A percentile compares a stretch with the other conserved stretches of the same genome.
Evolutionary conservation across 2,888 invertebrate species (phyloP).

Genomic region (Taenaris catops): DNA sequence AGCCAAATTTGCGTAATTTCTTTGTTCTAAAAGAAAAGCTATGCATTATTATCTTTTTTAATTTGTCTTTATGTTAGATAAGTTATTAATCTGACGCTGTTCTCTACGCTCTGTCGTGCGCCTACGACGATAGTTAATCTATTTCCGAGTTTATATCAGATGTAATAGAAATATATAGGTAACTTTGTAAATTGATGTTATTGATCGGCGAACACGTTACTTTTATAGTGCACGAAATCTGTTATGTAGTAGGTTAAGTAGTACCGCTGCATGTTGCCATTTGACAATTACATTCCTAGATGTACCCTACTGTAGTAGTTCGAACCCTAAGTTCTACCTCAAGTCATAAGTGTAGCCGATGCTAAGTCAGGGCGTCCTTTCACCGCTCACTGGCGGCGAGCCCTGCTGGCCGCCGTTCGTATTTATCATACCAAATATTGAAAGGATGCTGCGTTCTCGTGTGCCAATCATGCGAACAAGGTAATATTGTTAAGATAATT

Average conservation of each 20-base stretch:
- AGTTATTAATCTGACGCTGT: slow-evolving; percentile 36
- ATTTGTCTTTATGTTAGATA: slow-evolving; percentile 42
- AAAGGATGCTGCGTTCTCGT: slow-evolving; percentile 59
- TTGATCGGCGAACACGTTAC: slow-evolving; percentile 35
- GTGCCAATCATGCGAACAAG: slow-evolving; percentile 74
- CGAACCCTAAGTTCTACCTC: slow-evolving; percentile 74
- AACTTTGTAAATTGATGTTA: slow-evolving; percentile 41
- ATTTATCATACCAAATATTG: slow-evolving; percentile 61
- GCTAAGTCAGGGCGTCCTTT: slow-evolving; percentile 67
- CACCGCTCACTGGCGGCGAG: slow-evolving; percentile 27
- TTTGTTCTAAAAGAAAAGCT: slow-evolving; percentile 79
- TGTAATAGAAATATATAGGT: slow-evolving; percentile 19
- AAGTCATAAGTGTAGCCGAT: slow-evolving; percentile 55
- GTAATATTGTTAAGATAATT: slow-evolving; percentile 71
- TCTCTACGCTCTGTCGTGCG: slow-evolving; percentile 37
- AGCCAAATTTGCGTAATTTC: slow-evolving; percentile 79
- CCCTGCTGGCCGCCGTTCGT: slow-evolving; percentile 5
- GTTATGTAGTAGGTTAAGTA: slow-evolving; percentile 56
- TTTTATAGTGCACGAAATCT: slow-evolving; percentile 43
- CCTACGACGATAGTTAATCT: slow-evolving; percentile 38
- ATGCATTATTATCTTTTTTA: slow-evolving; percentile 66
- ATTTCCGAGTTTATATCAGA: slow-evolving; percentile 42
- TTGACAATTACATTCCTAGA: slow-evolving; percentile 72
- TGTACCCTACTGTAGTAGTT: slow-evolving; percentile 67
- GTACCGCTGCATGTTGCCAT: slow-evolving; percentile 70